Conservation (phyloP, 2,113 vertebrate species). For the Catharus minimus region DNA sequence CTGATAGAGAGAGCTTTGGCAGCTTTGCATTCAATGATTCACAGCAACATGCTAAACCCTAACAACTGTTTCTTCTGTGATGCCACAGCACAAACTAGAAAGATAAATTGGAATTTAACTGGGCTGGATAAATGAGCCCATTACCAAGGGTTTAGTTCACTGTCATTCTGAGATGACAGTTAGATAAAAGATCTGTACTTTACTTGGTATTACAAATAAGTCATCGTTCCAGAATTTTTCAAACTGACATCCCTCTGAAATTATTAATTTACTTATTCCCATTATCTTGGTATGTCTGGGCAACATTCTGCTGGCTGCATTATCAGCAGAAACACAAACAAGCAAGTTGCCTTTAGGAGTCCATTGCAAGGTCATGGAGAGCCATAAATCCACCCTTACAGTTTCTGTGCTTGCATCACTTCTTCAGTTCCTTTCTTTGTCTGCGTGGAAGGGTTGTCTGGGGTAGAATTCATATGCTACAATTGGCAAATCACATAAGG, state of each 20-base stretch:
- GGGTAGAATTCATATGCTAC: neutral
- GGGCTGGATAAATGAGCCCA: constrained; percentile 27
- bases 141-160: constrained; percentile 31
- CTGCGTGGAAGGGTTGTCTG: neutral
- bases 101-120: constrained; percentile 36
- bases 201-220: neutral
- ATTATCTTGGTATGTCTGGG: neutral
- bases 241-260: neutral
- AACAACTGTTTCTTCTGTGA: neutral
- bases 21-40: constrained; percentile 1
- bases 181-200: constrained; percentile 35
- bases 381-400: neutral
- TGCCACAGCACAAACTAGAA: neutral
- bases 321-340: neutral
- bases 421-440: neutral
- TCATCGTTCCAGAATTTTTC: constrained; percentile 13
- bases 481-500: neutral
- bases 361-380: neutral
- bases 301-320: neutral
- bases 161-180: constrained; percentile 25
- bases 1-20: neutral
- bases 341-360: neutral
- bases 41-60: neutral
- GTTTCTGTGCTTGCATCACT: neutral
- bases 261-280: neutral